These are phyloP conservation scores for Limnephilus marmoratus DNA, from an alignment of 2,888 invertebrate species.

Conservation along the genomic window DNA sequence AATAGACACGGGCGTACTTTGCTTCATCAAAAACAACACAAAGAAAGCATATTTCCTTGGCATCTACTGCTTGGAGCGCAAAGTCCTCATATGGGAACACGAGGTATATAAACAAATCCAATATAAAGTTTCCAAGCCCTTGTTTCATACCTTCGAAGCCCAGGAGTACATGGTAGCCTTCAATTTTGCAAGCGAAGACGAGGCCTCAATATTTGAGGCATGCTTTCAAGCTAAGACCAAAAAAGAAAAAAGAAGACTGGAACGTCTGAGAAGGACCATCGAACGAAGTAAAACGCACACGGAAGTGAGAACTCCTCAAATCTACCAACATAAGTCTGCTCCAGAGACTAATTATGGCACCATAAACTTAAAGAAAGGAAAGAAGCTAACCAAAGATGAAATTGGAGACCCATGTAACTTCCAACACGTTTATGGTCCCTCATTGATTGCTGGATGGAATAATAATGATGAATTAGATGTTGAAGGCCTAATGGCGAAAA, in stretches of 20 bases:
- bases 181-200: slow-evolving; percentile 95
- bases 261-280: slow-evolving; percentile 74
- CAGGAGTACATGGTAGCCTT: slow-evolving; percentile 93
- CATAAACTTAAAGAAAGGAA: not conserved
- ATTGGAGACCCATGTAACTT: not conserved
- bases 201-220: slow-evolving; percentile 86
- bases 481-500: too few relatives aligned
- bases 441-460: not conserved
- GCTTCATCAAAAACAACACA: slow-evolving; percentile 93
- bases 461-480: not conserved
- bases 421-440: slow-evolving; percentile 3
- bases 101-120: slow-evolving; percentile 95
- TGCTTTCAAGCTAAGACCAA: slow-evolving; percentile 70
- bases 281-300: too few relatives aligned
- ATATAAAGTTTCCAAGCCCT: slow-evolving; percentile 87
- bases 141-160: slow-evolving; percentile 95
- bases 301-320: too few relatives aligned
- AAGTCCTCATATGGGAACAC: slow-evolving; percentile 93
- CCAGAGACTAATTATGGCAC: too few relatives aligned
- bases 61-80: slow-evolving; percentile 88
- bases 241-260: slow-evolving; percentile 85
- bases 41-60: slow-evolving; percentile 94
- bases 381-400: not conserved
- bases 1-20: slow-evolving; percentile 90
- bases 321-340: too few relatives aligned